Conservation (phyloP, 1,140 invertebrate genomes). For the Zaprionus nigranus region DNA sequence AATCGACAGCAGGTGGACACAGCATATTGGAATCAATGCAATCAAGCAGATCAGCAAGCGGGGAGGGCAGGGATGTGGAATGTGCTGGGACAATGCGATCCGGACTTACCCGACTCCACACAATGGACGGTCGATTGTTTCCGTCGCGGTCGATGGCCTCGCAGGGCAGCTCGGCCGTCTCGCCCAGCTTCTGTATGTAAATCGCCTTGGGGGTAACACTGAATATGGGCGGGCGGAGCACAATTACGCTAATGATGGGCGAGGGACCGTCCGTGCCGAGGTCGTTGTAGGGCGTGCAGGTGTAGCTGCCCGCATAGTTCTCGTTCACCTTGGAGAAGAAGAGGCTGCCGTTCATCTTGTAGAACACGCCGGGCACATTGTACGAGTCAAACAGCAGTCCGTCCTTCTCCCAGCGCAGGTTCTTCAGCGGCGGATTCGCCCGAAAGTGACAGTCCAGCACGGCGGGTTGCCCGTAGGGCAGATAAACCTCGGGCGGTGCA, state of each 20-base stretch:
- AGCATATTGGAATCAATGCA: conserved; percentile 70
- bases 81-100: conserved; percentile 1
- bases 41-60: conserved; percentile 53
- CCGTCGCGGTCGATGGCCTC: conserved; percentile 89
- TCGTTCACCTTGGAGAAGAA: conserved; percentile 93
- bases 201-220: conserved; percentile 90
- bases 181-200: conserved; percentile 92
- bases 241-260: conserved; percentile 93
- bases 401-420: conserved; percentile 97
- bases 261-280: conserved; percentile 94
- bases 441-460: conserved; percentile 96
- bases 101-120: conserved; percentile 92
- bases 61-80: background rate
- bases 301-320: conserved; percentile 92
- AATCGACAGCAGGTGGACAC: background rate
- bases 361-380: conserved; percentile 93
- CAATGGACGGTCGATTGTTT: conserved; percentile 90
- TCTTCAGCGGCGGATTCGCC: conserved; percentile 96
- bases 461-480: conserved; percentile 95
- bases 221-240: conserved; percentile 93
- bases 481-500: conserved; percentile 93
- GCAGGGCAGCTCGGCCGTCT: conserved; percentile 93
- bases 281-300: conserved; percentile 96
- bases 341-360: conserved; percentile 94
- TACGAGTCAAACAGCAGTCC: conserved; percentile 96